Conservation (phyloP, 2,797 vertebrate species). For the Melanotaenia trifasciata region DNA sequence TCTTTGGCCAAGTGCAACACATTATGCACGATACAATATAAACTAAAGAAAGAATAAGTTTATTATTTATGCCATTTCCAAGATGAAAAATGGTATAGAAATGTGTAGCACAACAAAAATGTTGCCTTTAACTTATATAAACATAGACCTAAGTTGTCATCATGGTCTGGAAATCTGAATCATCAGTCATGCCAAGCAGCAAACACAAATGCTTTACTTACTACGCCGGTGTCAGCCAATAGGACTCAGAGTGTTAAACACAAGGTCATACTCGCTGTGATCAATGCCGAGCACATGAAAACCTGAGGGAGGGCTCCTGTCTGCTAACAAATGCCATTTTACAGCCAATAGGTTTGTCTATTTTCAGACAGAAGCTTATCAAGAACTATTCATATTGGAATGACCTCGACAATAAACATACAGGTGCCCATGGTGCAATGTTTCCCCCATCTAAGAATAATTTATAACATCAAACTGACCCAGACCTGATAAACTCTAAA, state of each 20-base stretch:
- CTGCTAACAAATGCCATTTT: conserved; percentile 33
- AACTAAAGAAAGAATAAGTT: conserved; percentile 5
- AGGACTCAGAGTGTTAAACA: conserved; percentile 19
- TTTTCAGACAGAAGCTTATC: conserved; percentile 20
- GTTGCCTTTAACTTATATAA: not conserved
- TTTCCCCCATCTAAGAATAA: conserved; percentile 16
- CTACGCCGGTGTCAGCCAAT: conserved; percentile 8
- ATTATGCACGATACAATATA: not conserved
- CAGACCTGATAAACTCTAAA: conserved; percentile 13
- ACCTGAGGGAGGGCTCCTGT: conserved; percentile 16
- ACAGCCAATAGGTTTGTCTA: conserved; percentile 23
- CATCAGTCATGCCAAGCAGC: conserved; percentile 6
- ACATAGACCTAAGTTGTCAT: not conserved
- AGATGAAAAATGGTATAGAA: not conserved
- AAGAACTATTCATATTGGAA: conserved; percentile 18
- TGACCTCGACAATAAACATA: conserved; percentile 25
- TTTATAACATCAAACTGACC: conserved; percentile 7
- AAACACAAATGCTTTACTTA: conserved; percentile 11
- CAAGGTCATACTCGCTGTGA: conserved; percentile 25
- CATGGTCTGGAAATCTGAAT: conserved; percentile 11
- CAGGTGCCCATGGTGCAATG: not conserved
- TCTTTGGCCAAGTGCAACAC: conserved; percentile 6
- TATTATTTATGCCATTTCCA: too few relatives aligned
- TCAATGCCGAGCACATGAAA: conserved; percentile 31
- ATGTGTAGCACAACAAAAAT: not conserved